Conservation (phyloP, 2,113 vertebrate species). For the Hucho hucho region DNA sequence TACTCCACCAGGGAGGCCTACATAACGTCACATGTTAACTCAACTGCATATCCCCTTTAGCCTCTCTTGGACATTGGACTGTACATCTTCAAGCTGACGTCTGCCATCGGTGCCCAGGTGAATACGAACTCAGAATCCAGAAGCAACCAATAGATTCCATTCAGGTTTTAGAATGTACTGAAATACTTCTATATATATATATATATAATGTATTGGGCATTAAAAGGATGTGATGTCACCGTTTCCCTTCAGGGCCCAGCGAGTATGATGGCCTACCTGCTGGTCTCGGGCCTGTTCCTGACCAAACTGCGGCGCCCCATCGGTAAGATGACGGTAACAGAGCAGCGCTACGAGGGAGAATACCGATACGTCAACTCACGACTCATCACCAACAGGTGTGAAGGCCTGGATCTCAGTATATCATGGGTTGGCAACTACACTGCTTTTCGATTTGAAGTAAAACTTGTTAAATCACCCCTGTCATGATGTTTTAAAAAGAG, state of each 20-base stretch:
- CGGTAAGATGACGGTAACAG: constrained; percentile 92
- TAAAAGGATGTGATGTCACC: neutral
- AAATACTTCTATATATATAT: too few relatives aligned
- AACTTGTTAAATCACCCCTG: too few relatives aligned
- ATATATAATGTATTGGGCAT: neutral
- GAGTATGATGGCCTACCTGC: constrained; percentile 92
- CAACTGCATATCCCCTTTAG: constrained; percentile 56
- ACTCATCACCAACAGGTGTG: constrained; percentile 95
- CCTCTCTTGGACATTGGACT: constrained; percentile 94
- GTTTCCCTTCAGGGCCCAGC: constrained; percentile 81
- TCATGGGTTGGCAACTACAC: neutral
- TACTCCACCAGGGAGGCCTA: too few relatives aligned
- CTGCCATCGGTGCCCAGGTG: constrained; percentile 95
- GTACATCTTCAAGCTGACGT: constrained; percentile 96
- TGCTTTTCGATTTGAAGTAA: neutral
- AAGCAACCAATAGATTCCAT: constrained; percentile 5
- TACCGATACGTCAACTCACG: constrained; percentile 96
- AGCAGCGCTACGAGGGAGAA: constrained; percentile 96
- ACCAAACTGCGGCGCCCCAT: constrained; percentile 92
- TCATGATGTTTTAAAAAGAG: neutral
- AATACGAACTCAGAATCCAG: constrained; percentile 1
- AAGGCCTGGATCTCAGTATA: neutral
- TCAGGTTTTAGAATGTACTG: too few relatives aligned
- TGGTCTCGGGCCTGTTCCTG: constrained; percentile 91
- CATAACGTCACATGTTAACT: too few relatives aligned